A percentile compares a stretch with the other conserved stretches of the same genome.
phyloP scores from a whole-genome alignment of 2,888 invertebrate species.

The Spialia ferax region DNA sequence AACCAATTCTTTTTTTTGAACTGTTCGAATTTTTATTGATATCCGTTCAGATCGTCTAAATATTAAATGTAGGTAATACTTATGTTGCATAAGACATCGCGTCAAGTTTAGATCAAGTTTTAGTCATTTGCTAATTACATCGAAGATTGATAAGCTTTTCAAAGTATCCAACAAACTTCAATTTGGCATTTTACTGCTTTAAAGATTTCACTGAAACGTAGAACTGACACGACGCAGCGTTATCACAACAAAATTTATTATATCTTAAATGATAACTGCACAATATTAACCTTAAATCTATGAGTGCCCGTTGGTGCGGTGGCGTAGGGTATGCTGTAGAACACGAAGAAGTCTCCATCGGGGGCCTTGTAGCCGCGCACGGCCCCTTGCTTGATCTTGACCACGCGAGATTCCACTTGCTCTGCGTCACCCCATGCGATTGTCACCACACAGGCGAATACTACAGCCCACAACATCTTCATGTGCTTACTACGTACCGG shows the following conservation, averaged over 20 bases:
- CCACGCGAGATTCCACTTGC: conserved; percentile 38
- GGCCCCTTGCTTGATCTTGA: conserved; percentile 51
- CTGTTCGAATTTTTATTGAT: background rate
- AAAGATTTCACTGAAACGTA: background rate
- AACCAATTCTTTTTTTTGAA: no score
- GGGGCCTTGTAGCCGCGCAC: conserved; percentile 52
- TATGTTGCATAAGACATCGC: no score
- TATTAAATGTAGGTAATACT: no score
- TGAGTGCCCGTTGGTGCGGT: conserved; percentile 53
- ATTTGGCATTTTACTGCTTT: no score
- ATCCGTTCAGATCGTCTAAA: no score
- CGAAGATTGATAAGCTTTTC: no score
- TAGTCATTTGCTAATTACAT: no score
- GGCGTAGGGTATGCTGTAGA: conserved; percentile 58
- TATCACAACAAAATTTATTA: background rate
- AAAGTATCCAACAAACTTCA: no score
- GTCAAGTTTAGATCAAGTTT: no score
- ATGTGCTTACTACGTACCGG: background rate
- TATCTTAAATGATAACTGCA: background rate
- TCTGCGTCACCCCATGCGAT: conserved; percentile 6
- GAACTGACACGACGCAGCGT: no score
- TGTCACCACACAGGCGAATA: conserved; percentile 9
- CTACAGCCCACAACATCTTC: conserved; percentile 13
- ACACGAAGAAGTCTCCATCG: conserved; percentile 45
- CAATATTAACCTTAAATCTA: conserved; percentile 49